Conservation (phyloP, 2,113 vertebrate genomes). For the Galemys pyrenaicus region DNA sequence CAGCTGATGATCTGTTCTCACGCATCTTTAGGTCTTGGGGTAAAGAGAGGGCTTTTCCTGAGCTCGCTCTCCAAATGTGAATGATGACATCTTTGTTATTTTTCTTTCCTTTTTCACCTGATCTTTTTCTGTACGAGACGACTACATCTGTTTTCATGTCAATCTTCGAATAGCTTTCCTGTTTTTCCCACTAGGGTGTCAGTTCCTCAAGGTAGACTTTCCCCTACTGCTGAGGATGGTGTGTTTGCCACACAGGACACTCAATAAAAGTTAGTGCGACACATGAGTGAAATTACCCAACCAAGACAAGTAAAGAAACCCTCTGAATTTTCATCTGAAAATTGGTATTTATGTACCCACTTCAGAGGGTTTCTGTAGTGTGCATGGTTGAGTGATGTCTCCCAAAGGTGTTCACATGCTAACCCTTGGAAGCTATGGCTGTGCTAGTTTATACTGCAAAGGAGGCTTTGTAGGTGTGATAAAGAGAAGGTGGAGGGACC, state of each 20-base stretch:
- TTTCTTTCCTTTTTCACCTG: neutral
- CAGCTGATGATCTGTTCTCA: neutral
- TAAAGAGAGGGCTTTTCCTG: neutral
- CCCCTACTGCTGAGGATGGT: neutral
- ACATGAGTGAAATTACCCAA: neutral
- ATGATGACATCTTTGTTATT: neutral
- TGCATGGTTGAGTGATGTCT: neutral
- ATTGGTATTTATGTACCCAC: neutral
- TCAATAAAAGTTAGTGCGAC: neutral
- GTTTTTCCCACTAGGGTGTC: neutral
- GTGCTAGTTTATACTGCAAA: neutral
- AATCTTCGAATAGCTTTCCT: conserved; percentile 20
- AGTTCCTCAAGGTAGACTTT: neutral
- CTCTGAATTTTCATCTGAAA: neutral
- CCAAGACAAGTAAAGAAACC: neutral
- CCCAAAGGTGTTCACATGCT: neutral
- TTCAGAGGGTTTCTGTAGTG: neutral
- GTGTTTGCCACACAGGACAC: neutral
- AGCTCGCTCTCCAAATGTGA: neutral
- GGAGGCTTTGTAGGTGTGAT: neutral
- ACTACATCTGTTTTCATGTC: neutral
- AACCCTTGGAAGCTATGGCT: neutral
- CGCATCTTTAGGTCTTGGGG: neutral
- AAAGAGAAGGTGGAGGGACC: neutral
- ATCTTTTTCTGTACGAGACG: neutral